A percentile compares a stretch with the other conserved stretches of the same genome.
Conservation (phyloP, 2,113 vertebrate genomes). For the Zosterops japonicus region DNA sequence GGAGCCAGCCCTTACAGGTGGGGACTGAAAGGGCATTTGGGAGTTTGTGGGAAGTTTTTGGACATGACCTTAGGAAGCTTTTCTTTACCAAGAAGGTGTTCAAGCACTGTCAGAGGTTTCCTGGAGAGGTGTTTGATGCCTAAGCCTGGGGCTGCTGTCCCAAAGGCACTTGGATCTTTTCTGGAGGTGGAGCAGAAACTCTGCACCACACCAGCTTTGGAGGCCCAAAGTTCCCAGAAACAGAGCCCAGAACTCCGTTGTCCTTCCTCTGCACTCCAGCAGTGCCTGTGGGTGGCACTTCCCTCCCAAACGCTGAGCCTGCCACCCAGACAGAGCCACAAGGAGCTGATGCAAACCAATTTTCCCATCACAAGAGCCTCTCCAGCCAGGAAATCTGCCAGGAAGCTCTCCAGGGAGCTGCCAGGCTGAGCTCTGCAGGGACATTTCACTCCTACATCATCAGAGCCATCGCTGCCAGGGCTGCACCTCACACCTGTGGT, state of each 20-base stretch:
- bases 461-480: constrained; percentile 65
- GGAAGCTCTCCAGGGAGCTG: constrained; percentile 39
- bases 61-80: neutral
- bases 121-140: accelerated
- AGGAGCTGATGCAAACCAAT: constrained; percentile 64
- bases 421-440: constrained; percentile 71
- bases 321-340: constrained; percentile 68
- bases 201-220: neutral
- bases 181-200: neutral
- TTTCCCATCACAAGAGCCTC: constrained; percentile 35
- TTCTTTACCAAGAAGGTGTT: neutral
- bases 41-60: neutral
- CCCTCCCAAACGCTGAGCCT: constrained; percentile 48
- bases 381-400: constrained; percentile 11
- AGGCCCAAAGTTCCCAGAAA: neutral
- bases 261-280: constrained; percentile 19
- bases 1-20: neutral
- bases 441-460: constrained; percentile 59
- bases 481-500: constrained; percentile 34
- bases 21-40: neutral
- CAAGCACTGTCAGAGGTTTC: neutral
- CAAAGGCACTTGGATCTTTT: neutral
- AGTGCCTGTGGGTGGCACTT: constrained; percentile 12
- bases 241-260: neutral
- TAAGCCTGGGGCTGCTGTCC: neutral